Conservation (phyloP, 2,797 vertebrate species). For the Halcyon chelicuti region DNA sequence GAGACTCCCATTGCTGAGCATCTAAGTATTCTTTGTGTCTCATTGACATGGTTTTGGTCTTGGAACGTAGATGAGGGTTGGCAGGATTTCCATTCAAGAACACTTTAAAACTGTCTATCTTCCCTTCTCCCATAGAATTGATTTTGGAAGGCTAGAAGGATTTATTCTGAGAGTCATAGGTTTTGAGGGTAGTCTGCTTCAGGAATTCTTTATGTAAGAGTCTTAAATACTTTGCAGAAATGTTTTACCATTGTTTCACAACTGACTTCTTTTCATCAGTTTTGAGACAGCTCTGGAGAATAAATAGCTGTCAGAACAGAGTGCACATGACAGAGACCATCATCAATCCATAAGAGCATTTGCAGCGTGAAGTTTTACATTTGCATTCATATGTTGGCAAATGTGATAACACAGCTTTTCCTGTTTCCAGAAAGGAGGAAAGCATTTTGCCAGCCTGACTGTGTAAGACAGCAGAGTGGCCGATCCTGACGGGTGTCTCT, state of each 20-base stretch:
- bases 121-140: neutral
- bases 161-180: neutral
- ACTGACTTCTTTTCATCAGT: neutral
- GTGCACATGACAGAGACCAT: neutral
- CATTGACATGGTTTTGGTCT: neutral
- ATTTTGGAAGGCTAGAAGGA: neutral
- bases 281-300: neutral
- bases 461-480: neutral
- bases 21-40: neutral
- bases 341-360: neutral
- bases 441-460: accelerated
- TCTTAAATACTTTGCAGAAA: neutral
- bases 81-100: neutral
- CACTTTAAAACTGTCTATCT: neutral
- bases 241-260: neutral
- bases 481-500: neutral
- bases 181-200: neutral
- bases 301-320: neutral
- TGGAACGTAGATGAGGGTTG: neutral
- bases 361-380: neutral
- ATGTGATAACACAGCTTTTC: neutral
- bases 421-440: neutral
- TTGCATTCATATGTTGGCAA: neutral
- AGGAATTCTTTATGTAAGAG: neutral
- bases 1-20: neutral